phyloP scores from a whole-genome alignment of 1,140 invertebrate species.

The Ephestia elutella region DNA sequence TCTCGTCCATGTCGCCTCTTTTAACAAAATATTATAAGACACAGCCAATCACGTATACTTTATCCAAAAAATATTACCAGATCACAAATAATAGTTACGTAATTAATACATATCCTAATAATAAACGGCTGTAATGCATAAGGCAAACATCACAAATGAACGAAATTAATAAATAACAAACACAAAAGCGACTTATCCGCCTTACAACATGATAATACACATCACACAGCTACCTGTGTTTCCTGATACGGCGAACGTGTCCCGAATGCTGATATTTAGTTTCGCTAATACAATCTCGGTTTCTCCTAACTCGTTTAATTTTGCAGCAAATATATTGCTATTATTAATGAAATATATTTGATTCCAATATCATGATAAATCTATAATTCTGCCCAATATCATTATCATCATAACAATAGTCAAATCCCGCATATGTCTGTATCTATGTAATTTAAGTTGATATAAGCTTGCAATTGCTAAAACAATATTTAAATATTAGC shows the following conservation, averaged over 20 bases:
- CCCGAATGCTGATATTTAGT: neutral
- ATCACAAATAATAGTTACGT: no score
- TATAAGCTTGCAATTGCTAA: no score
- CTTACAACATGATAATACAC: slow-evolving; percentile 1
- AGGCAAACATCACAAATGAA: neutral
- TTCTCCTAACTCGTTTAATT: neutral
- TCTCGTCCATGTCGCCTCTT: no score
- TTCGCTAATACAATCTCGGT: slow-evolving; percentile 2
- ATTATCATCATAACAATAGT: no score
- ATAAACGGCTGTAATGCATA: no score
- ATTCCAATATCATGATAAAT: no score
- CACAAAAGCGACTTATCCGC: neutral
- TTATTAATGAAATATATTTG: slow-evolving; percentile 1
- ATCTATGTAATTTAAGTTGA: no score
- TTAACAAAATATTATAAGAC: no score
- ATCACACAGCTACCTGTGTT: neutral
- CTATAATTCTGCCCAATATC: neutral
- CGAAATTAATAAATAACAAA: neutral
- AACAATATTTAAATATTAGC: no score
- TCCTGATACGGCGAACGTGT: slow-evolving; percentile 3
- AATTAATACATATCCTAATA: neutral
- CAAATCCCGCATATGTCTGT: no score
- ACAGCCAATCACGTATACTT: no score
- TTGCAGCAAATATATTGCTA: neutral
- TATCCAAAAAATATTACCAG: no score